phyloP scores from a whole-genome alignment of 2,113 vertebrate species.

The Eclectus roratus region DNA sequence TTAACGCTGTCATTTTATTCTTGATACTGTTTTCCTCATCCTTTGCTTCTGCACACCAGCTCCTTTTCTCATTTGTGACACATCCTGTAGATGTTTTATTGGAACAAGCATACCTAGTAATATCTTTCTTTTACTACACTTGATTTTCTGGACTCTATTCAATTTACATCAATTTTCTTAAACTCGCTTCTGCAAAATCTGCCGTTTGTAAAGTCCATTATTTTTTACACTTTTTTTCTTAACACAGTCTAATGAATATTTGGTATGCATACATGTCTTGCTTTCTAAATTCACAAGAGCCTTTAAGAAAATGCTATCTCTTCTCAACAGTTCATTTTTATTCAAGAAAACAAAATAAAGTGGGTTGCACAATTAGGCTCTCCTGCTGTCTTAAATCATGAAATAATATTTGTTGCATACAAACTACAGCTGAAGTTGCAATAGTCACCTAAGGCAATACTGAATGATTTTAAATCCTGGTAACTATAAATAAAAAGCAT shows the following conservation, averaged over 20 bases:
- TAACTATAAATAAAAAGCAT: neutral
- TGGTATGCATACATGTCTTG: neutral
- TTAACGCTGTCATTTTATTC: constrained; percentile 1
- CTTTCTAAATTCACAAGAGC: neutral
- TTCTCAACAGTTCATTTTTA: constrained; percentile 3
- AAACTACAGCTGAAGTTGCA: neutral
- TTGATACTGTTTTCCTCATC: constrained; percentile 38
- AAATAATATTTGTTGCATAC: neutral
- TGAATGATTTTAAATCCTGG: neutral
- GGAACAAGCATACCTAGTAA: constrained; percentile 26
- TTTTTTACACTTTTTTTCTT: neutral
- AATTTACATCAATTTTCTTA: constrained; percentile 26
- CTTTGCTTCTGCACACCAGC: neutral
- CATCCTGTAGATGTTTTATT: neutral
- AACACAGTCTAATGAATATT: neutral
- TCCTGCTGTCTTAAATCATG: neutral
- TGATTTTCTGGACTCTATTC: constrained; percentile 44
- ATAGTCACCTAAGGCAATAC: neutral
- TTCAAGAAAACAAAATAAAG: neutral
- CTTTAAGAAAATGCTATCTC: neutral
- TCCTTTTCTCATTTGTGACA: constrained; percentile 36
- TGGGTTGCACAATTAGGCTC: neutral
- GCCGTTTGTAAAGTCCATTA: neutral
- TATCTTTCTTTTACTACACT: neutral
- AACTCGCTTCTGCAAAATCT: neutral